Percentiles rank a stretch among this genome's conserved stretches.
These are phyloP conservation scores for Cygnus atratus DNA, from an alignment of 2,113 vertebrate species.

Conservation along the genomic window DNA sequence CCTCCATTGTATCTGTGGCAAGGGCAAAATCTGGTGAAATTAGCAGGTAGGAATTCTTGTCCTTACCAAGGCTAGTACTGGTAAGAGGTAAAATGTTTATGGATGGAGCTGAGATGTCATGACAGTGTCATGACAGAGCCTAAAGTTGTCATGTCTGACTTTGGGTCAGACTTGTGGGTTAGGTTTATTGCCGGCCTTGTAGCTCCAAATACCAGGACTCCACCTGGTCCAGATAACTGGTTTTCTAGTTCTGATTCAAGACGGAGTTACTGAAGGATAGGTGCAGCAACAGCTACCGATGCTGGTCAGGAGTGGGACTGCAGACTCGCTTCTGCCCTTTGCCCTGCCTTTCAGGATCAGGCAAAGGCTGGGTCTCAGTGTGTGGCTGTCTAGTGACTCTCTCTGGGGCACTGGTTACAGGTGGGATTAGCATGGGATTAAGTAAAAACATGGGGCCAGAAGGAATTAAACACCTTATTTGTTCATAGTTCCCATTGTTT, in stretches of 20 bases:
- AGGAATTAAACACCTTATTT: background rate
- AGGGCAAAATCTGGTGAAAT: background rate
- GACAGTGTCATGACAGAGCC: too few species aligned
- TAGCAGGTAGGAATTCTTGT: background rate
- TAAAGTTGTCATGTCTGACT: background rate
- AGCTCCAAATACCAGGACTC: background rate
- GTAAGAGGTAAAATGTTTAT: background rate
- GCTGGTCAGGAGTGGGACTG: background rate
- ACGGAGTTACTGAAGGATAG: background rate
- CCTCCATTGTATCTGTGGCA: background rate
- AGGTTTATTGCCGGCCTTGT: background rate
- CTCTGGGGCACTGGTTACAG: background rate
- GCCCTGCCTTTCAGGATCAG: background rate
- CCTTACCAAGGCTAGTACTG: too few species aligned
- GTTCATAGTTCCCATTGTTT: background rate
- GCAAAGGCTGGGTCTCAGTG: background rate
- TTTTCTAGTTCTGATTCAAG: background rate
- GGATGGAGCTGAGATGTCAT: background rate
- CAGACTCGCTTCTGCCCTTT: background rate
- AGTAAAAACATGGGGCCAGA: background rate
- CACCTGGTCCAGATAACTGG: too few species aligned
- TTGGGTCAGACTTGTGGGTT: background rate
- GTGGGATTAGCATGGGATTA: background rate
- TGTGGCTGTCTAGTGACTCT: background rate
- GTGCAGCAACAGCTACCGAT: background rate